Evolutionary conservation across 2,797 vertebrate species (phyloP).

Genomic region (Microctenopoma stevenorrisi): DNA sequence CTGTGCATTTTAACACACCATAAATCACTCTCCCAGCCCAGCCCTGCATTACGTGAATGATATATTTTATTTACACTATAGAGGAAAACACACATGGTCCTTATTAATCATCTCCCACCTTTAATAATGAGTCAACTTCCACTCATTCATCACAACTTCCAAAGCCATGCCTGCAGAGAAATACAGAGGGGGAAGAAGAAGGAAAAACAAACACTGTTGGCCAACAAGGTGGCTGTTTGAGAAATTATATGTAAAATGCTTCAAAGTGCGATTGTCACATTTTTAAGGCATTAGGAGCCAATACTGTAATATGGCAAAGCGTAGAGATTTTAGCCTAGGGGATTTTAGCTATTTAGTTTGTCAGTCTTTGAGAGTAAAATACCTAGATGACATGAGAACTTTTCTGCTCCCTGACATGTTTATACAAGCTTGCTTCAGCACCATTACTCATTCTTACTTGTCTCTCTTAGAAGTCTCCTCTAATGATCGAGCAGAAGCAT

Average conservation of each 20-base stretch:
- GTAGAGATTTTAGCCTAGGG: conserved; percentile 68
- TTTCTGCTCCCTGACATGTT: conserved; percentile 80
- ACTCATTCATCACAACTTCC: conserved; percentile 87
- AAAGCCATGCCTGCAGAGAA: conserved; percentile 82
- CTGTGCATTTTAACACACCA: conserved; percentile 86
- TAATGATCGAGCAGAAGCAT: conserved; percentile 80
- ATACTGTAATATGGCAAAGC: conserved; percentile 67
- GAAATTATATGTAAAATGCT: conserved; percentile 70
- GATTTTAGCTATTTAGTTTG: conserved; percentile 82
- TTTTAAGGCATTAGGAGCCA: conserved; percentile 72
- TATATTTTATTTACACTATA: conserved; percentile 94
- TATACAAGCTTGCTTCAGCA: conserved; percentile 79
- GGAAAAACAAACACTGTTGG: conserved; percentile 81
- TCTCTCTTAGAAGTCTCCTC: conserved; percentile 79
- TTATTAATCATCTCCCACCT: conserved; percentile 93
- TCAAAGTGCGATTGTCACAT: conserved; percentile 76
- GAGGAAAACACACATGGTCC: conserved; percentile 88
- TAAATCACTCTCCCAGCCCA: conserved; percentile 87
- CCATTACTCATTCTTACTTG: conserved; percentile 81
- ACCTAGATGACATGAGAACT: conserved; percentile 79
- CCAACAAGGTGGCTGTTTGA: conserved; percentile 78
- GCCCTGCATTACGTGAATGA: conserved; percentile 88
- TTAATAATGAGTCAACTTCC: conserved; percentile 91
- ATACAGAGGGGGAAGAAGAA: conserved; percentile 57
- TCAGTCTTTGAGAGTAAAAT: conserved; percentile 79